Conservation (phyloP, 2,888 invertebrate species). For the Tenthredo livida region DNA sequence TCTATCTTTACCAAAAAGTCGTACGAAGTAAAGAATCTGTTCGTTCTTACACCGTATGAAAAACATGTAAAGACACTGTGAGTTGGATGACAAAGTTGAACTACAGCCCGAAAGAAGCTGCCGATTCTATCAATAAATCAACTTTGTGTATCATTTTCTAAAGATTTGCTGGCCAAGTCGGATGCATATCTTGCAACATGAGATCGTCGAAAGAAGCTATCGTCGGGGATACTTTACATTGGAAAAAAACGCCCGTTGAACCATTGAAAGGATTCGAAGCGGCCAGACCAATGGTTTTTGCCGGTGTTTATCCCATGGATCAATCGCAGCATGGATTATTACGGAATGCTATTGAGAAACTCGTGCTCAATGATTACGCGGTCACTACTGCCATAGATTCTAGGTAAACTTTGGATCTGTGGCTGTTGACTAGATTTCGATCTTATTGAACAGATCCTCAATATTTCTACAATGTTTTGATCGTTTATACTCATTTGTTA, state of each 20-base stretch:
- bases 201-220: constrained; percentile 85
- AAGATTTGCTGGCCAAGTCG: constrained; percentile 94
- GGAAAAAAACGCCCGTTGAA: constrained; percentile 80
- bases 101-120: background rate
- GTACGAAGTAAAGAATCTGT: constrained; percentile 89
- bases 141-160: constrained; percentile 16
- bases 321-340: constrained; percentile 90
- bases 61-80: constrained; percentile 83
- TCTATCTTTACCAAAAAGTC: constrained; percentile 86
- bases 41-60: constrained; percentile 90
- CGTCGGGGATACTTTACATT: constrained; percentile 88
- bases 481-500: no score
- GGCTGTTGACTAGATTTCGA: background rate
- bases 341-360: constrained; percentile 91
- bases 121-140: background rate
- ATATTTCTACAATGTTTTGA: background rate
- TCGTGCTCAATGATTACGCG: constrained; percentile 96
- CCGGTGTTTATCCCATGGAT: constrained; percentile 94
- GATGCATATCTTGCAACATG: constrained; percentile 92
- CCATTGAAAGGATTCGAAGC: constrained; percentile 84
- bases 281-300: constrained; percentile 91
- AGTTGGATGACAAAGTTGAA: constrained; percentile 69
- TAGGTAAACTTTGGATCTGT: constrained; percentile 80
- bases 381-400: constrained; percentile 91
- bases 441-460: background rate